Base-by-base conservation (phyloP, 2,888 invertebrate genomes). In the Octonoba sinensis region DNA sequence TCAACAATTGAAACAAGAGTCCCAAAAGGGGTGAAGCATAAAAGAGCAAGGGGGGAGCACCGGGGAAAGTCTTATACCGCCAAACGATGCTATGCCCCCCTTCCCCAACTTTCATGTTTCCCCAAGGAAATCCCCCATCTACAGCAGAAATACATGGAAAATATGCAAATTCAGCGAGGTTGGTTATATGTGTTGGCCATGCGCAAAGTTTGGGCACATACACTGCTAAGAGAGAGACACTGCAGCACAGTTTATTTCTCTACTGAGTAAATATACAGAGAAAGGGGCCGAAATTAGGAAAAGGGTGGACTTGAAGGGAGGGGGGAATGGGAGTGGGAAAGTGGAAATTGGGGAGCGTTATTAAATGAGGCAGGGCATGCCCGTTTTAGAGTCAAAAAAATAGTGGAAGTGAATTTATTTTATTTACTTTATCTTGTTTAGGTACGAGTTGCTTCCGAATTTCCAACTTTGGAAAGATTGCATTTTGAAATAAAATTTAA, bases 231-330 rank as follows among this genome's bases (percentile, higher is more conserved):
- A 79, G 73, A 79, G 73, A 79, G 79, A 73, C 79, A 74, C 73
- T 47, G 59, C 46, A 62, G 62, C 27, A 54, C 73, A 79, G 67
- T 79, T 79, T 79, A 79, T 79, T 79, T 79, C 73, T 79, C 67
- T 73, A 56, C 73, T 36, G 73, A 79, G 79, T 62, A 79, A 79
- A 79, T 79, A 79, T 73, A 79, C 67, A 79, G 66, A 59, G 79
- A 72, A 79, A 79, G 69, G 73, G 62, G 56, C 67, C 62, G 69
- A 62, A 73, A 79, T 73, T 73, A 73, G 62, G 69, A 73, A 69
- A 69, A 79, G 20, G 57, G n/a, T 24, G 60, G 36, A 24, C 60
- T 36, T 57, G 57, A 57, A 57, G 18, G 54, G 16, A 57, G 20
- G 20, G 57, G 57, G 13, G 18, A 12, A 6, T 36, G 36, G 36